Conservation (phyloP, 2,888 invertebrate species). For the Ctenicera cuprea region DNA sequence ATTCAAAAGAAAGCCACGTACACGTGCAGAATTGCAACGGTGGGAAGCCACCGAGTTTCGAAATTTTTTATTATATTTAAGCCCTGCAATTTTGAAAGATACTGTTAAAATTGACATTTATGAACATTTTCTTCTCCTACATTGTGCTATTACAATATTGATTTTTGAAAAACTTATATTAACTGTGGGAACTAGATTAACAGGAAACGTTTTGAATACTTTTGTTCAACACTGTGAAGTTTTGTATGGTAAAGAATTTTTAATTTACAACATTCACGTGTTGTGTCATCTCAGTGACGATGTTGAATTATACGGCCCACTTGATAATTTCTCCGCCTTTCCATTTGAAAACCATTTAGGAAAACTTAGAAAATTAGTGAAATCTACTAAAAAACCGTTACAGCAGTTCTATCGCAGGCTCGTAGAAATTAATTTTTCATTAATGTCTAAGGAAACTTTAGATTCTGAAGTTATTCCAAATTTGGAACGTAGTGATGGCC, state of each 20-base stretch:
- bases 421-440: too few species aligned
- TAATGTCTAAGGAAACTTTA: too few species aligned
- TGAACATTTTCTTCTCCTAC: slow-evolving; percentile 46
- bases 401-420: background rate
- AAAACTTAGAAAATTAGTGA: slow-evolving; percentile 27
- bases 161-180: slow-evolving; percentile 13
- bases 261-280: slow-evolving; percentile 39
- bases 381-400: slow-evolving; percentile 28
- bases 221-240: slow-evolving; percentile 34
- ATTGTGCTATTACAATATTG: slow-evolving; percentile 46
- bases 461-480: too few species aligned
- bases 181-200: slow-evolving; percentile 20
- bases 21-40: slow-evolving; percentile 42
- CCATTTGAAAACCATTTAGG: slow-evolving; percentile 40
- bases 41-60: slow-evolving; percentile 53
- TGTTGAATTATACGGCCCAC: slow-evolving; percentile 17
- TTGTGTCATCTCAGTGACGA: slow-evolving; percentile 36
- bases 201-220: slow-evolving; percentile 30
- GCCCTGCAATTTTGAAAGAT: slow-evolving; percentile 44
- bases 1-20: slow-evolving; percentile 50
- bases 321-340: slow-evolving; percentile 41
- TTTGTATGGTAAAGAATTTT: slow-evolving; percentile 16
- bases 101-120: slow-evolving; percentile 43
- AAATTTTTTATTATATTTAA: slow-evolving; percentile 51
- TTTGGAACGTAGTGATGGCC: too few species aligned